Evolutionary conservation across 2,888 invertebrate genomes (phyloP), one percentile per base, ranked within the genome.

Genomic region (Neria commutata): DNA sequence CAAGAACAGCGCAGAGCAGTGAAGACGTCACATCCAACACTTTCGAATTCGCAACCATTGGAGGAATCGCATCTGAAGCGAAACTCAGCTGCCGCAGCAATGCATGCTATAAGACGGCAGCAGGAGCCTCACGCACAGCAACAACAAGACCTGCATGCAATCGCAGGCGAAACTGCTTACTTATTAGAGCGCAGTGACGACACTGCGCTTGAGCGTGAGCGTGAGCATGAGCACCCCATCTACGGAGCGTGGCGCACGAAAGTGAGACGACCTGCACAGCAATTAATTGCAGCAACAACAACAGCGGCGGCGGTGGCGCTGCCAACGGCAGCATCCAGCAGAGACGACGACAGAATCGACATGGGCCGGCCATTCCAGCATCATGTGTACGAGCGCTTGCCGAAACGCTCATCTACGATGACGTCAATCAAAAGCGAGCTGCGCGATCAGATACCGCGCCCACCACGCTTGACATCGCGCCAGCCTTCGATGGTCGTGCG

Each of bases 201-300:
- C 60, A 65, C 60, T 53, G 66, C 63, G 24, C 34, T 42, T 42
- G 19, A 50, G 67, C 19, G 33, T 14, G 25, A 48, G 29, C 58
- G n/a, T n/a, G n/a, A n/a, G 52, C 66, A 67, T 61, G 65, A 70
- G 54, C 72, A 71, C 56, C 72, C 78, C 61, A 77, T 78, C 69
- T 77, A 77, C 67, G 77, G 76, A 67, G 75, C 77, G 66, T 77
- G 77, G 77, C 75, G 72, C 74, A 72, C 76, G 77, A 77, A 78
- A 77, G 78, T 78, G 77, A 77, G 72, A 76, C 77, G 77, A 73
- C 73, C 77, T 58, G 72, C 70, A 54, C 64, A 67, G 45, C 67
- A 69, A 59, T 19, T 57, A 46, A 46, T 40, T 16, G 11, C 37
- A 49, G 24, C 54, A 26, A 37, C 52, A n/a, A 60, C 62, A 24